Base-by-base conservation (phyloP, 2,797 vertebrate species). In the Acrossocheilus wenchowensis region DNA sequence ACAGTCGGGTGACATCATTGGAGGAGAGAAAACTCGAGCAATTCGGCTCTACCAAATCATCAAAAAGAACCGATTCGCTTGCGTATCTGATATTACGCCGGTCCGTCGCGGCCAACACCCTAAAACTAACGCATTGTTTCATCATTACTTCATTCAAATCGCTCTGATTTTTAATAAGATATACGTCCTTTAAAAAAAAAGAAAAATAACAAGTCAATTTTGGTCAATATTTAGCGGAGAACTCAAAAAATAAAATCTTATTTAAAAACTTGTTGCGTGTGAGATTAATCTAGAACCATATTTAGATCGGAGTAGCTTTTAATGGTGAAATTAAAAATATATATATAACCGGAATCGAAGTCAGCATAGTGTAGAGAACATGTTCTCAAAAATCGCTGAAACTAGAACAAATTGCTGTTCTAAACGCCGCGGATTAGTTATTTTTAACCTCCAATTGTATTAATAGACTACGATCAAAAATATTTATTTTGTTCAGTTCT, bases 21-120 rank as follows among this genome's bases (percentile, higher is more conserved):
- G 7, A 2, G 0, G 1, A 30, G 8, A 1, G 15, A n/a, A 36
- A 9, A 6, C 23, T 64, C 36, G 48, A 83, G 6, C n/a, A 41
- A 41, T 0, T 57, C 36, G 60, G n/a, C 36, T 78, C 64, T 3
- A 45, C 1, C 48, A 45, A 85, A 54, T 43, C 45, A 12, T 1
- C 14, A 15, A 5, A 86, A 54, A 54, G 69, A 86, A 74, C 11
- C 69, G 78, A 86, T 9, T 86, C 78, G 0, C 30, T n/a, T 1
- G 39, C 0, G 54, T 21, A 26, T 86, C 69, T 10, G 34, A 81
- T 14, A 43, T 41, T 48, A 80, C 39, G 83, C 78, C 85, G 73
- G 87, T 80, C 30, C 21, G 60, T 75, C 86, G 86, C 78, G 57
- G 89, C 87, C 89, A 92, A 92, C 91, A 92, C 89, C 91, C 91